Base-by-base conservation (phyloP, 2,797 vertebrate species). In the Taenioides sp. region DNA sequence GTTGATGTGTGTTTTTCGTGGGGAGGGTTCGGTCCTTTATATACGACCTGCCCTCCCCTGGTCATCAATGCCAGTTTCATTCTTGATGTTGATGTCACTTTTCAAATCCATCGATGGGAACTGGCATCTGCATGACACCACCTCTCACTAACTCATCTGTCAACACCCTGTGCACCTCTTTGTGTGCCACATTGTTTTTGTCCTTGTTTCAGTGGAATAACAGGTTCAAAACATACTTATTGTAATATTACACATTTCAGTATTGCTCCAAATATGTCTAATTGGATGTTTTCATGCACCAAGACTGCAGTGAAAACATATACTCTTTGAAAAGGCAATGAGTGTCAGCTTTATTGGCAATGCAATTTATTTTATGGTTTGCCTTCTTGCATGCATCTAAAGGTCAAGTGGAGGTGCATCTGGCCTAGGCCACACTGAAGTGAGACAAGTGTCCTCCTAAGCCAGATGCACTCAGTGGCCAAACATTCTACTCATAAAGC, bases 81-180 rank as follows among this genome's bases (percentile, higher is more conserved):
- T 88, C 91, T 93, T 94, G 88, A 93, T 93, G 93, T 87, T 92
- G 91, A 94, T 93, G 94, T 94, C 93, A 94, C 88, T 89, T 90
- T 87, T 85, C 84, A 77, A 90, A 86, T 89, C 89, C 92, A 92
- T 93, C 82, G 90, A 93, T 92, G 91, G 87, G 89, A 80, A 84
- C 87, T 88, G 91, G 89, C 91, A 92, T 94, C 89, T 90, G 91
- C 84, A 91, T 93, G 92, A 93, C 89, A 87, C 86, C 91, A 90
- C 89, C 90, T 86, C 88, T 91, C 82, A 84, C 86, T 69, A 92
- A 93, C 91, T 92, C 89, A 87, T 84, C 89, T 94, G 89, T 94
- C 92, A 91, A 91, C 93, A 92, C 93, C 92, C 89, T 71, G 74
- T 65, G 73, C 84, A 86, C 77, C 69, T 60, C 76, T 78, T 69